phyloP scores from a whole-genome alignment of 2,888 invertebrate genomes.

The Andrena minutula region DNA sequence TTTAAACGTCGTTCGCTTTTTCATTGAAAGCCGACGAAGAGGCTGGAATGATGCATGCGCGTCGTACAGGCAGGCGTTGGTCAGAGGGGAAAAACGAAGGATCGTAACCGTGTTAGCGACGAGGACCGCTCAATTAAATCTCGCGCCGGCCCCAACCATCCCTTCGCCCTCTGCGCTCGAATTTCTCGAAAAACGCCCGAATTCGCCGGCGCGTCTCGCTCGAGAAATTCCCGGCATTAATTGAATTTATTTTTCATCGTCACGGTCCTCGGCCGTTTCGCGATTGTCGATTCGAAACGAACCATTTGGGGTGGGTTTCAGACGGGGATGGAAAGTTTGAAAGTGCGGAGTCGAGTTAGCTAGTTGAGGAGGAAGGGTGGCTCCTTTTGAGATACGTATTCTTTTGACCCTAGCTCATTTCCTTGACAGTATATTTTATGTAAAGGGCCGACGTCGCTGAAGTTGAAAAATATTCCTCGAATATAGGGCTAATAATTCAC shows the following conservation, averaged over 20 bases:
- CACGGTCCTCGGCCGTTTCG: neutral
- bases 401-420: neutral
- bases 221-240: constrained; percentile 7
- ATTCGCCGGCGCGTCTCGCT: neutral
- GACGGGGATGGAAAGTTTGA: neutral
- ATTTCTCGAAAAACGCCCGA: constrained; percentile 5
- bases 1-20: constrained; percentile 17
- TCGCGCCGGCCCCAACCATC: neutral
- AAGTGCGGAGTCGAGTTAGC: constrained; percentile 6
- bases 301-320: neutral
- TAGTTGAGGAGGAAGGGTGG: neutral
- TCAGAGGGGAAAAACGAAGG: neutral
- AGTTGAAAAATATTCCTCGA: constrained; percentile 19
- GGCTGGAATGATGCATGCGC: neutral
- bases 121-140: constrained; percentile 23
- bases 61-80: neutral
- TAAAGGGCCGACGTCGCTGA: neutral
- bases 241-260: constrained; percentile 1
- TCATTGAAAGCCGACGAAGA: too few relatives aligned
- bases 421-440: neutral
- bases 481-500: neutral
- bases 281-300: constrained; percentile 18
- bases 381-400: constrained; percentile 6
- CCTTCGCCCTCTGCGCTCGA: neutral
- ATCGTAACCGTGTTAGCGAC: neutral